Base-by-base conservation (phyloP, 2,888 invertebrate species). In the Sinelater perroti region DNA sequence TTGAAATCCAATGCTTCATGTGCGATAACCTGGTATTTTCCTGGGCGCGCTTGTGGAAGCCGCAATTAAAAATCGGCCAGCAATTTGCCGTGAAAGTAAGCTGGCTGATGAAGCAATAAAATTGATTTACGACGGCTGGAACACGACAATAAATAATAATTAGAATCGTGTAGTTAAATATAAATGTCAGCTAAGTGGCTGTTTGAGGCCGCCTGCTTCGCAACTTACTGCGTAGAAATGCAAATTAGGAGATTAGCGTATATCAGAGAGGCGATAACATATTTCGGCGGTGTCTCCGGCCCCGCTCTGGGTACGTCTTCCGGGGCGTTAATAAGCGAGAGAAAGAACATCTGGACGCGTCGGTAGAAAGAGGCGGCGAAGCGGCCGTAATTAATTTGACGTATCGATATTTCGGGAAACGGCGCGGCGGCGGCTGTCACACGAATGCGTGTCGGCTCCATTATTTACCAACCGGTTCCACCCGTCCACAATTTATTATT, bases 71-170 rank as follows among this genome's bases (percentile, higher is more conserved):
- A 57, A 57, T 47, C 38, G 24, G 40, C 26, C 44, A 46, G 50
- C 47, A 46, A 60, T 40, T 60, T 60, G 31, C 50, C 33, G 44
- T 50, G 53, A 55, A 60, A 63, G 58, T 62, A 60, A 61, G 56
- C 46, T 45, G 46, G 47, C 64, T 69, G 72, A 74, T 74, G 71
- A 72, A 74, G 72, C 64, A 72, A 72, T 73, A 72, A 72, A 70
- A 67, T 66, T 70, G 72, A 72, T 70, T 69, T 70, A 69, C 64
- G 61, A 56, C 63, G 63, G 67, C 63, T 68, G 66, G 66, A 70
- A 70, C 65, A 70, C 65, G 70, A 67, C 71, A 67, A 74, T 75
- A 75, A 74, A 75, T 75, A 74, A 75, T 75, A 74, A 75, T 74
- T 74, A 75, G 72, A 69, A 72, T 72, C 72, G 69, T 74, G 73